Evolutionary conservation across 2,888 invertebrate species (phyloP), one percentile per base, ranked within the genome.

Genomic region (Anoplius nigerrimus): DNA sequence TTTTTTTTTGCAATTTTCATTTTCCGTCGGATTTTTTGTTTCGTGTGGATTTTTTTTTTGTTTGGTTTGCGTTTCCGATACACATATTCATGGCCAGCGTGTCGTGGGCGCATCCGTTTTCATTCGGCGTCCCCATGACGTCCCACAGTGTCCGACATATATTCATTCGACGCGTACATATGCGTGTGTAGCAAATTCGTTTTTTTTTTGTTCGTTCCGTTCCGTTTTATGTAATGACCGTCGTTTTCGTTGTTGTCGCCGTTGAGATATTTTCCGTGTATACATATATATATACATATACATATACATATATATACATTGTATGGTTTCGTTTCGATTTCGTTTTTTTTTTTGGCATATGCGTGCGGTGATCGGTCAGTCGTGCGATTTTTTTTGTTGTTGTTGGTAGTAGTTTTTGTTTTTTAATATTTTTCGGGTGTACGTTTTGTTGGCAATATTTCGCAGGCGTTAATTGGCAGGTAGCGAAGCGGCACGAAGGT

Each of bases 401-500:
- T 16, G 16, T 52, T 61, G 43, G 42, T 42, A 8, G 42, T 42
- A n/a, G n/a, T 42, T 42, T 42, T 48, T 43, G 56, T 18, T 34
- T 13, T 56, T 42, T 43, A 55, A 62, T 66, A 65, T 56, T 56
- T 56, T 56, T 56, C 56, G 42, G 48, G 52, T 74, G 74, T 75
- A 69, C 76, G 80, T 79, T 76, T 70, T 75, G 75, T 76, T 54
- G 74, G 75, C 75, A 69, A 69, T 71, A 72, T 74, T 78, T 79
- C 72, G 82, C 84, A 86, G 87, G 87, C 86, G 87, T 87, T 87
- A 87, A 87, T 87, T 88, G 88, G 88, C 88, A 86, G 87, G 87
- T 88, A 88, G 88, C 88, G 88, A 89, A 89, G 88, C 88, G 85
- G 34, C 84, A 88, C 88, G 87, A 81, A 79, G 80, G 73, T 80